Evolutionary conservation across 2,113 vertebrate genomes (phyloP), one percentile per base, ranked within the genome.

Genomic region (Tenebrosternarchus preto): DNA sequence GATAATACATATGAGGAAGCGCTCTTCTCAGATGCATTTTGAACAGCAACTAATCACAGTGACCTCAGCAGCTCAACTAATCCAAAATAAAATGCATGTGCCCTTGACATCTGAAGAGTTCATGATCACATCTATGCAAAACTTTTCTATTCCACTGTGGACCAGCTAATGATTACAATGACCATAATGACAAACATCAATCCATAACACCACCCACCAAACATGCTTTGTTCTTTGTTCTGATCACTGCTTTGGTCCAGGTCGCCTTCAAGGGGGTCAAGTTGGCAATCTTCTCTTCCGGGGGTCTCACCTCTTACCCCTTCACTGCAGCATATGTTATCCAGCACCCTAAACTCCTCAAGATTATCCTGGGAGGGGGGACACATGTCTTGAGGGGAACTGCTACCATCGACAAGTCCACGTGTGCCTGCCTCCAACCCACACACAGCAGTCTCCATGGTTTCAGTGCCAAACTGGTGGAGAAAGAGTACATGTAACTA

Each of bases 251-350:
- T 94, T 0, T 91, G 92, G 73, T 96, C 95, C 17, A 97, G 94
- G 31, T 96, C 96, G 0, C 92, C 91, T 76, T 96, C 95, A 4
- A 93, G 94, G 11, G 95, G 93, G 50, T 96, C 95, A 0, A 92
- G 94, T 71, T 93, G 94, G 66, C 93, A 88, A 88, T 95, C 95
- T 84, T 97, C 97, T 80, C 91, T 91, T 12, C 95, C 95, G 0
- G 96, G 95, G 53, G 94, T 96, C 79, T 96, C 95, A 60, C 96
- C 96, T 64, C 94, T 91, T 78, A 93, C 88, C 81, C 94, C 94
- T 1, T 90, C 91, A 3, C 91, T 80, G 56, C 93, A 93, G 86
- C 92, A 95, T 0, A 70, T 46, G 0, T 89, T 84, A 16, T 76
- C 87, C 71, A 91, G 80, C 0, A 31, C 84, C 1, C 74, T 86